A percentile compares a stretch with the other conserved stretches of the same genome.
phyloP scores from a whole-genome alignment of 2,888 invertebrate species.

The Cheilosia grossa region DNA sequence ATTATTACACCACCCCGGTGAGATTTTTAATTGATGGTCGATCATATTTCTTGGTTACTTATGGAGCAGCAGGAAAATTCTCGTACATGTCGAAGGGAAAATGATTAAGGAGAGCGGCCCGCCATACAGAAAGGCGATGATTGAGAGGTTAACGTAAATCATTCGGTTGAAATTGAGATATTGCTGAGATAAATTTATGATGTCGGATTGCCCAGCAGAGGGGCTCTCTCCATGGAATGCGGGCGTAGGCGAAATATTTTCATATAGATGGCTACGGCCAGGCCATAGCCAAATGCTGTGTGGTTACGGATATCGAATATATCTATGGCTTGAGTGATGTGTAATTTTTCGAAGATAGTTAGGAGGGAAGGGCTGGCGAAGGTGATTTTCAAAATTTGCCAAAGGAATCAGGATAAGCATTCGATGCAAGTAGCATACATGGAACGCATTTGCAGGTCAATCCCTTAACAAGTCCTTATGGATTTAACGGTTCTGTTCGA shows the following conservation, averaged over 20 bases:
- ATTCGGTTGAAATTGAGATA: conserved; percentile 62
- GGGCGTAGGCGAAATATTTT: background rate
- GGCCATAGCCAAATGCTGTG: too few relatives aligned
- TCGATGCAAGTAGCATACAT: too few relatives aligned
- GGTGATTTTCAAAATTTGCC: too few relatives aligned
- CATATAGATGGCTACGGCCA: too few relatives aligned
- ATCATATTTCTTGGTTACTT: conserved; percentile 72
- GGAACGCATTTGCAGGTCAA: too few relatives aligned
- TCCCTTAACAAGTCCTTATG: too few relatives aligned
- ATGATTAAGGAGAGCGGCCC: conserved; percentile 51
- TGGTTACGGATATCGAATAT: too few relatives aligned
- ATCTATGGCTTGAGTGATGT: too few relatives aligned
- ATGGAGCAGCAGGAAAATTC: conserved; percentile 28
- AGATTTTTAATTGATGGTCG: conserved; percentile 71
- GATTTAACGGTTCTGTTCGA: too few relatives aligned
- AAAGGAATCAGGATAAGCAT: too few relatives aligned
- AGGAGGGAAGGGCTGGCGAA: too few relatives aligned
- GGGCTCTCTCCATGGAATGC: background rate
- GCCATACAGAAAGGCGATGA: conserved; percentile 51
- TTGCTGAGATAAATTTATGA: conserved; percentile 55
- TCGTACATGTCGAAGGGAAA: conserved; percentile 27
- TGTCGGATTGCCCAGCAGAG: background rate
- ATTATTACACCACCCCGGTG: conserved; percentile 67
- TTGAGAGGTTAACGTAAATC: conserved; percentile 58
- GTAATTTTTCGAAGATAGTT: too few relatives aligned